Percentiles rank a stretch among this genome's conserved stretches.
phyloP scores from a whole-genome alignment of 2,888 invertebrate genomes.

The Cryptops parisi region DNA sequence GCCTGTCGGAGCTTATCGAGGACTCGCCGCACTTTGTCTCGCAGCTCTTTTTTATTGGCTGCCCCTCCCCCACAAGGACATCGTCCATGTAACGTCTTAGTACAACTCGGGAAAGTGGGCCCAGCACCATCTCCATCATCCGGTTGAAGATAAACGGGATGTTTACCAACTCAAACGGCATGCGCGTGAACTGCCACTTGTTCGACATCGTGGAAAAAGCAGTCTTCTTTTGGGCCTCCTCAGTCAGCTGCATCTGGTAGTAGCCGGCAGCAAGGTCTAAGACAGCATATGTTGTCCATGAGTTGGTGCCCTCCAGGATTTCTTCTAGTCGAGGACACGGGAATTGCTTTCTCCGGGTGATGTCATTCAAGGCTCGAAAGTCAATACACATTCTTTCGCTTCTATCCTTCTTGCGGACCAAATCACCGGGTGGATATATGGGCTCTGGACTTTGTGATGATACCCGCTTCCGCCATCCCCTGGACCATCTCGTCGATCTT shows the following conservation, averaged over 20 bases:
- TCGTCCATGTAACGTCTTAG: background rate
- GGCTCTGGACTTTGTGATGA: background rate
- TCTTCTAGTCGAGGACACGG: background rate
- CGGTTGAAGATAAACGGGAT: too few species aligned
- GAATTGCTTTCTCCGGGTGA: background rate
- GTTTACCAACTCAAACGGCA: background rate
- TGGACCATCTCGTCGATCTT: background rate
- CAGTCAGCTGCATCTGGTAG: background rate
- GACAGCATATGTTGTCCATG: background rate
- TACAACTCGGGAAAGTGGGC: too few species aligned
- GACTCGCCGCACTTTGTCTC: background rate
- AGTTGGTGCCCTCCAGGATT: background rate
- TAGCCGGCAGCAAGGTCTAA: slow-evolving; percentile 1
- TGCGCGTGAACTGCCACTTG: too few species aligned
- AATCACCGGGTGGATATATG: background rate
- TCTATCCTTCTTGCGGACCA: slow-evolving; percentile 1
- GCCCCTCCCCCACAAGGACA: background rate
- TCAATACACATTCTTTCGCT: background rate
- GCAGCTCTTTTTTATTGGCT: background rate
- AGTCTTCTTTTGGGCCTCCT: background rate
- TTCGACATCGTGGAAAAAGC: background rate
- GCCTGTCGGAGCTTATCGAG: background rate
- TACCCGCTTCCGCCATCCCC: background rate
- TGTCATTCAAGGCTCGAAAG: background rate
- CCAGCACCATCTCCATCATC: too few species aligned